Percentiles rank a stretch among this genome's conserved stretches.
phyloP scores from a whole-genome alignment of 2,888 invertebrate genomes.

The Cryptus armator region DNA sequence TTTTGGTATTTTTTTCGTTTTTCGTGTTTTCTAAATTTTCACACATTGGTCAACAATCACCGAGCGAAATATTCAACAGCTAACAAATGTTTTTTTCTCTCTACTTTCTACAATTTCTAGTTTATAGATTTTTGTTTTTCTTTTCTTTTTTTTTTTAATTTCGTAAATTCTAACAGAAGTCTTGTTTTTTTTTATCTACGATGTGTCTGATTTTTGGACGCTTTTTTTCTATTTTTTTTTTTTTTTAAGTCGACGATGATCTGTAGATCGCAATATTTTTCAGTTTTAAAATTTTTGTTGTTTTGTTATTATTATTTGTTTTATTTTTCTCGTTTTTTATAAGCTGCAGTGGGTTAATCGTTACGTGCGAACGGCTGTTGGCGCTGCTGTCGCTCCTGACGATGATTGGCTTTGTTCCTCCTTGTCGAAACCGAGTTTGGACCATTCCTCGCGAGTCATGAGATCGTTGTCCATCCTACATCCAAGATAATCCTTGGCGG shows the following conservation, averaged over 20 bases:
- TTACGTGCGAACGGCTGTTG: constrained; percentile 74
- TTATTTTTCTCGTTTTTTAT: not conserved
- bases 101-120: constrained; percentile 30
- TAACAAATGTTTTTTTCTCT: constrained; percentile 26
- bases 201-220: constrained; percentile 45
- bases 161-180: too few species aligned
- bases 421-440: constrained; percentile 91
- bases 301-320: constrained; percentile 1
- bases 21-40: not conserved
- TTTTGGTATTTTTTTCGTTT: too few species aligned
- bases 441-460: constrained; percentile 97
- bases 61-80: constrained; percentile 17
- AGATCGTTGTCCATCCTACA: constrained; percentile 98
- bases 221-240: not conserved
- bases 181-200: not conserved
- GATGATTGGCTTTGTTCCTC: constrained; percentile 63
- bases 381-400: not conserved
- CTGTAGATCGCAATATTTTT: not conserved
- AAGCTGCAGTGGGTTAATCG: constrained; percentile 66
- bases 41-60: constrained; percentile 4
- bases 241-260: not conserved
- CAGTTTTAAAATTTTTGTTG: constrained; percentile 9
- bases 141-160: not conserved
- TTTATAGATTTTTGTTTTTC: constrained; percentile 8
- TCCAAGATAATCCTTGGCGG: constrained; percentile 94